Evolutionary conservation across 2,797 vertebrate species (phyloP).

Genomic region (Meriones psammophilus): DNA sequence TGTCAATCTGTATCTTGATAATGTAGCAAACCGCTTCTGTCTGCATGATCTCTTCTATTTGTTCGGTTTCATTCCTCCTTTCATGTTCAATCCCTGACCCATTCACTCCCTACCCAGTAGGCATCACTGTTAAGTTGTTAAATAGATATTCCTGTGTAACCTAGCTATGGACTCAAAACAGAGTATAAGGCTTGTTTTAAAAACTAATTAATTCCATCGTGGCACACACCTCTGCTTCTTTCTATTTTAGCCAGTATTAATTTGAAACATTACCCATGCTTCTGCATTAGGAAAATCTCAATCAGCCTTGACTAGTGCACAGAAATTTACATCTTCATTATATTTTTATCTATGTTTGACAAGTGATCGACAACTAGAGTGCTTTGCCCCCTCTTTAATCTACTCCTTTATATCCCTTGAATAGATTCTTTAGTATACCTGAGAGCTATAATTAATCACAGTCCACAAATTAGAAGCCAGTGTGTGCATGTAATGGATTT

Average conservation of each 20-base stretch:
- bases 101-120: background rate
- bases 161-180: background rate
- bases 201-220: background rate
- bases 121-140: background rate
- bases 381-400: background rate
- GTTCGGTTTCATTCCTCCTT: background rate
- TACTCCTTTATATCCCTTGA: background rate
- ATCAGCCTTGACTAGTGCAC: background rate
- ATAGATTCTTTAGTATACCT: background rate
- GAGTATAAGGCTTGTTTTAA: background rate
- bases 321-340: background rate
- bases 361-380: background rate
- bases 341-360: constrained; percentile 44
- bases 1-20: background rate
- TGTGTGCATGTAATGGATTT: background rate
- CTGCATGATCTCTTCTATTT: background rate
- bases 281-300: background rate
- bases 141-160: background rate
- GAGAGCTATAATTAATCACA: background rate
- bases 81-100: background rate
- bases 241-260: background rate
- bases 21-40: background rate
- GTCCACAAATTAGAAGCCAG: background rate
- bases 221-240: background rate
- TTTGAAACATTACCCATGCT: background rate